Conservation (phyloP, 2,113 vertebrate species). For the Cercopithecus mona region DNA sequence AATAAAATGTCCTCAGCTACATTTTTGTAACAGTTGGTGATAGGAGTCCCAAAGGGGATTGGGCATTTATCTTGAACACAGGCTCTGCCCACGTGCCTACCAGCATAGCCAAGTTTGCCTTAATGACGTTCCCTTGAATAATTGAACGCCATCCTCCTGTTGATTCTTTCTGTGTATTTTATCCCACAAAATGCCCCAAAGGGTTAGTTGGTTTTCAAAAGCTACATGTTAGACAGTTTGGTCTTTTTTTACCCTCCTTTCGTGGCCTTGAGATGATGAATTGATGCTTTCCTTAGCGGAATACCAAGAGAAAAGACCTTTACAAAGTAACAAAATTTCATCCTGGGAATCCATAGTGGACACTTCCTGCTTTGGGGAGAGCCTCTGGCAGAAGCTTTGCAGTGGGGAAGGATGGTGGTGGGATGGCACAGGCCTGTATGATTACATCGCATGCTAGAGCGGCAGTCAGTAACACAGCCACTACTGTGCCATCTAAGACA, state of each 20-base stretch:
- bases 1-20: not conserved
- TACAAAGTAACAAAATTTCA: slow-evolving; percentile 68
- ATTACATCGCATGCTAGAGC: slow-evolving; percentile 37
- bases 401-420: not conserved
- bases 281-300: slow-evolving; percentile 72
- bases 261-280: slow-evolving; percentile 70
- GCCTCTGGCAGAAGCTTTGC: slow-evolving; percentile 3
- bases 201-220: slow-evolving; percentile 69
- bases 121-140: slow-evolving; percentile 63
- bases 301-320: slow-evolving; percentile 65
- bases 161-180: slow-evolving; percentile 58
- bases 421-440: slow-evolving; percentile 45
- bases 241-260: slow-evolving; percentile 63
- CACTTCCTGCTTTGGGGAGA: slow-evolving; percentile 60
- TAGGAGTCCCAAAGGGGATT: slow-evolving; percentile 28
- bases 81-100: not conserved
- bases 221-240: slow-evolving; percentile 39
- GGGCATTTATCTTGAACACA: slow-evolving; percentile 37
- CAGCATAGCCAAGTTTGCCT: not conserved
- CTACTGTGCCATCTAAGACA: not conserved
- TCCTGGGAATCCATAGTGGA: slow-evolving; percentile 44
- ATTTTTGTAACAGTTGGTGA: slow-evolving; percentile 22
- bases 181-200: slow-evolving; percentile 46
- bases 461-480: not conserved
- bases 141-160: slow-evolving; percentile 46